Evolutionary conservation across 1,140 invertebrate species (phyloP), one percentile per base, ranked within the genome.

Genomic region (Dendrolimus kikuchii): DNA sequence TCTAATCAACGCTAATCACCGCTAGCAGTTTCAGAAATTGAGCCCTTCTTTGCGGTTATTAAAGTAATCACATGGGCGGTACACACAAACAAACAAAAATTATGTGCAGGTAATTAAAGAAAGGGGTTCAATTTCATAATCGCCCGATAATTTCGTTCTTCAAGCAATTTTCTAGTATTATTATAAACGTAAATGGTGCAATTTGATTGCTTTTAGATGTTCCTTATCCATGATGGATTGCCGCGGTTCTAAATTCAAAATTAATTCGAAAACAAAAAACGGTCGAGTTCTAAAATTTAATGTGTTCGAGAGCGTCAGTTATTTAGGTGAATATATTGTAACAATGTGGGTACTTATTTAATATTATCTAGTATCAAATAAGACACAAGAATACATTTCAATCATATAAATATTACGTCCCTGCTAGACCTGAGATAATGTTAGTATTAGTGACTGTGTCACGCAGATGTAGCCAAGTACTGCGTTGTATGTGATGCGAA

Each of bases 71-170:
- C 71, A 65, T 51, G 63, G 71, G 68, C 69, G 71, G 71, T 72
- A 70, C 72, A 66, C 51, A 71, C 71, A 78, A 77, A 81, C 77
- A 83, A 81, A 83, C 79, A 84, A 77, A 83, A 69, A 83, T 82
- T 79, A 81, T 75, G 57, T 74, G 46, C 58, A 66, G 67, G 73
- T 82, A 83, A 86, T 84, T 86, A 84, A 86, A 81, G 81, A 82
- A 84, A 86, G 76, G 81, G 82, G 81, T 85, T 76, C 73, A 64
- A 73, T 73, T 78, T 79, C 66, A 81, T 83, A 86, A 86, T 83
- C 61, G 74, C 49, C 66, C 69, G 76, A 82, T 86, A 86, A 86
- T 86, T 82, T 74, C 53, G 68, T 71, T 66, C 52, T 54, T 71
- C 60, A 57, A 69, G 75, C 77, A 84, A 84, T 86, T 82, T 81